Base-by-base conservation (phyloP, 2,888 invertebrate species). In the Tetramorium bicarinatum region DNA sequence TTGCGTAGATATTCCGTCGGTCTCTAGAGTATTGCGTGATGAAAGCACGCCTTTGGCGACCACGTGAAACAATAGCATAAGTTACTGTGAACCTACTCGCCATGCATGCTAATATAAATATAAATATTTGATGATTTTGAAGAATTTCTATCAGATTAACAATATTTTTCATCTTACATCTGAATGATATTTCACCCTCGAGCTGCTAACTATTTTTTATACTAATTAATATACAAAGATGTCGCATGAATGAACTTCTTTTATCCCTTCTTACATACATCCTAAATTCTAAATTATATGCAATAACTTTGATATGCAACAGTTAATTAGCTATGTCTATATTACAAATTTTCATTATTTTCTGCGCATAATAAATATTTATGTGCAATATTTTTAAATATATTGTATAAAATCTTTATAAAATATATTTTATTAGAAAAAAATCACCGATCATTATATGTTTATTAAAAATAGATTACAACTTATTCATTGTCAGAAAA, bases 21-120 rank as follows among this genome's bases (percentile, higher is more conserved):
- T 82, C 82, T 66, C 82, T n/a, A 47, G 84, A 54, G 75, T 47
- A 69, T 77, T 72, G 72, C 85, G 84, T 64, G 79, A 82, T 69
- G 77, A 82, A 84, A 64, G 54, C 72, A 77, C 64, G 41, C 41
- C 64, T 87, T 87, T 54, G 52, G 59, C 38, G 71, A 80, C 52
- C 47, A 67, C 41, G 15, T 61, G 41, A 80, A 56, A 76, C 61
- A 83, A 67, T 64, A 56, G 13, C 64, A 29, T 56, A 34, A 3
- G 25, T n/a, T 21, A 7, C 18, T 3, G 21, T 18, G 38, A 72
- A 52, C n/a, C 25, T 41, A 67, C 15, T 76, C 7, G 47, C 47
- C 1, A 59, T 13, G 18, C 9, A 34, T 54, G 6, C 1, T 44
- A 67, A 67, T 54, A 66, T 59, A 44, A 56, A n/a, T 59, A 34